Base-by-base conservation (phyloP, 1,140 invertebrate species). In the Zaprionus capensis region DNA sequence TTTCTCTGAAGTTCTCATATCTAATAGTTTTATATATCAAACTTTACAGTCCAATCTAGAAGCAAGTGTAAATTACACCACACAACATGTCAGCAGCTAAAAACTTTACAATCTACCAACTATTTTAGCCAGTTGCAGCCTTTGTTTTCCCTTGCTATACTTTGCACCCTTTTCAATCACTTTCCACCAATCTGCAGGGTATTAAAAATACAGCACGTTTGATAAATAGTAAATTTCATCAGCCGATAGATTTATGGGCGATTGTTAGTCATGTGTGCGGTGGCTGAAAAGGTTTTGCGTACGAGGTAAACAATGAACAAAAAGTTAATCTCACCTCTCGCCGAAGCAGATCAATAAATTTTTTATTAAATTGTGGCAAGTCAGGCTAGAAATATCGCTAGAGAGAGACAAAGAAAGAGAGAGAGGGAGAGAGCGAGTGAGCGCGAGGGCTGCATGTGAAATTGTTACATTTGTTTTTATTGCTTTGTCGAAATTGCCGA, bases 301-400 rank as follows among this genome's bases (percentile, higher is more conserved):
- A 20, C n/a, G 6, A 20, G 44, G 6, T 17, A 51, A 51, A 51
- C 46, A 51, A 51, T 22, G 22, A 24, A 51, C 31, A 34, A 24
- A 51, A 51, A 24, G 17, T 51, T 51, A 51, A 65, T 36, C 15
- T 53, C 15, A 65, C 20, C 36, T 36, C 26, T 66, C 36, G n/a
- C 22, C 26, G 26, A 1, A 4, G 55, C 31, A 15, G 31, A 51
- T 58, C 53, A 58, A 75, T 71, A 75, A 17, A 71, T 64, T 58
- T 69, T 63, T 31, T 58, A 75, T 75, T 63, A 74, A 74, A 73
- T 53, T 36, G 38, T 20, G 36, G 31, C 38, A 66, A 59, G 70
- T 34, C 70, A 66, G 46, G 12, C 63, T 46, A 55, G 38, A 55
- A 24, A 34, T 53, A 26, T 53, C 17, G 17, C 5, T 11, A 9